Conservation (phyloP, 2,113 vertebrate species). For the Dryoscopus gambensis region DNA sequence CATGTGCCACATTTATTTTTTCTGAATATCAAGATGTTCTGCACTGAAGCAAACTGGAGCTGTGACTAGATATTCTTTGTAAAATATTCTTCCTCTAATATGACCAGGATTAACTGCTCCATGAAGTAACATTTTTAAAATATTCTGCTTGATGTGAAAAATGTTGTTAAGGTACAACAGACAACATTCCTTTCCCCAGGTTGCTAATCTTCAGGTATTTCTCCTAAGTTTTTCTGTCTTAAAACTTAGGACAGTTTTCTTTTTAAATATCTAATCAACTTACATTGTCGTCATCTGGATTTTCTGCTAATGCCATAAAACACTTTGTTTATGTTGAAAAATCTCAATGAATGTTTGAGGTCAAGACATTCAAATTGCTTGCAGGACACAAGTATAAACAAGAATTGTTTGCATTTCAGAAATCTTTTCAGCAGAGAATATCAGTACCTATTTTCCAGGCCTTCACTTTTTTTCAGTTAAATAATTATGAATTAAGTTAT, state of each 20-base stretch:
- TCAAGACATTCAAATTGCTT: conserved; percentile 11
- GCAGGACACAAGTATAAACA: background rate
- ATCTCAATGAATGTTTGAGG: background rate
- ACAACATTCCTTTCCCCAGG: background rate
- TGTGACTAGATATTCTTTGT: background rate
- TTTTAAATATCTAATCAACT: background rate
- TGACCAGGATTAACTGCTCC: background rate
- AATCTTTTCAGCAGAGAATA: background rate
- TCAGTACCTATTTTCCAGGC: background rate
- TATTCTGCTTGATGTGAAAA: background rate
- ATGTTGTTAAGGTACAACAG: background rate
- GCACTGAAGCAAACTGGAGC: background rate
- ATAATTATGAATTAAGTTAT: background rate
- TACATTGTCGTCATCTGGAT: background rate
- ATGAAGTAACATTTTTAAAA: background rate
- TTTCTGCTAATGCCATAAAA: background rate
- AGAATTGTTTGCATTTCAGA: conserved; percentile 23
- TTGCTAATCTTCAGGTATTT: background rate
- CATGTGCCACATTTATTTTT: background rate
- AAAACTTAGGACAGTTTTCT: background rate
- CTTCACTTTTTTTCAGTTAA: background rate
- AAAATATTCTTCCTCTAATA: background rate
- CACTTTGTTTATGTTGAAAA: background rate
- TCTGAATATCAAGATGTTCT: background rate
- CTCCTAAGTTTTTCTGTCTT: background rate